phyloP scores from a whole-genome alignment of 2,888 invertebrate species.

The Hyalella azteca region DNA sequence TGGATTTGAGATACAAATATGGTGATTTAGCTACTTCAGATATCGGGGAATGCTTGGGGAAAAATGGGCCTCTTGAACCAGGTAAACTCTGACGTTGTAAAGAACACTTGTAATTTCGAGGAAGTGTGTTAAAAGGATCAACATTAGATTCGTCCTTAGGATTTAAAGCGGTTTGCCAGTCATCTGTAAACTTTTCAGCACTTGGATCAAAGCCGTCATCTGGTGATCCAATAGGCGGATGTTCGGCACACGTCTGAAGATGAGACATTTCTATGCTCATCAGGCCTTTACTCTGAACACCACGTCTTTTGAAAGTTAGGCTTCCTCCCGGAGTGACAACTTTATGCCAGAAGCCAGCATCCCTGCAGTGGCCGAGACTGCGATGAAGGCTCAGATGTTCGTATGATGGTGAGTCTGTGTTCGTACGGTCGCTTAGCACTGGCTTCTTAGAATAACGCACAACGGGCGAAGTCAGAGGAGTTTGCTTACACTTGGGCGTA shows the following conservation, averaged over 20 bases:
- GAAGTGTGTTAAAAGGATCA: not conserved
- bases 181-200: not conserved
- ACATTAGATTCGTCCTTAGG: not conserved
- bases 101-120: constrained; percentile 6
- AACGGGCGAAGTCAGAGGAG: too few relatives aligned
- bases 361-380: not conserved
- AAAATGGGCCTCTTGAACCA: not conserved
- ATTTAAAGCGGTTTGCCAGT: not conserved
- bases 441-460: not conserved
- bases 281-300: not conserved
- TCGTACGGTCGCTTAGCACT: not conserved
- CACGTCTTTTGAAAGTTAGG: constrained; percentile 10
- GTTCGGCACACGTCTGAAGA: not conserved
- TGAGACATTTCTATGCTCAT: not conserved
- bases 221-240: not conserved
- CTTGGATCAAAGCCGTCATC: not conserved
- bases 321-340: constrained; percentile 37
- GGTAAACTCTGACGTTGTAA: constrained; percentile 10
- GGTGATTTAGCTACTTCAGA: not conserved
- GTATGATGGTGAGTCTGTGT: not conserved
- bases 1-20: constrained; percentile 10
- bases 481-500: too few relatives aligned
- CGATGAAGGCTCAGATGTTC: not conserved
- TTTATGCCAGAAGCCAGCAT: constrained; percentile 31
- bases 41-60: not conserved